These are phyloP conservation scores for Amphiura filiformis DNA, from an alignment of 35 echinoderm and acorn worm species.

Conservation along the genomic window DNA sequence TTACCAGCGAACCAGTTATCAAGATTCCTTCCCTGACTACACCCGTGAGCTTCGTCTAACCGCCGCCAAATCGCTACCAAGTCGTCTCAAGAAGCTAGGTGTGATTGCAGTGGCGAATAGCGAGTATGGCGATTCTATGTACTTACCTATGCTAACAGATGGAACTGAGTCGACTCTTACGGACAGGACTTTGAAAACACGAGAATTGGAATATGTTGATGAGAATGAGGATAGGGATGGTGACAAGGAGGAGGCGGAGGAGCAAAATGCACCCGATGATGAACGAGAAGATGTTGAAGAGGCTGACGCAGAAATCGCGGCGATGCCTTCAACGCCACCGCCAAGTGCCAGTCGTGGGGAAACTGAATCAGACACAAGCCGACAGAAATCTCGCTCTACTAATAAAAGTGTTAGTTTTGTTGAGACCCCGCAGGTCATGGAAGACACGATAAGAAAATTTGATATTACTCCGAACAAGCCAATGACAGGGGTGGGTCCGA, in stretches of 20 bases:
- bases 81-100: neutral
- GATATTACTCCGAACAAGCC: neutral
- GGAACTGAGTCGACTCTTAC: neutral
- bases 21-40: conserved; percentile 39
- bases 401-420: conserved; percentile 15
- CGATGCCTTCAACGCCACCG: neutral
- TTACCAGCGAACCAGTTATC: conserved; percentile 50
- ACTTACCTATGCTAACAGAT: neutral
- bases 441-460: neutral
- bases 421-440: conserved; percentile 29
- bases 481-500: conserved; percentile 68
- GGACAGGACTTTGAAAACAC: neutral
- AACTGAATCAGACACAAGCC: neutral
- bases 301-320: neutral
- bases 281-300: conserved; percentile 22
- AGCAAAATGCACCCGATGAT: conserved; percentile 1
- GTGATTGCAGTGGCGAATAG: neutral
- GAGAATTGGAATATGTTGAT: conserved; percentile 3
- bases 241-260: neutral
- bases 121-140: neutral
- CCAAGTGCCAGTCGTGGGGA: neutral
- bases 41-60: neutral
- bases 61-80: neutral
- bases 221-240: conserved; percentile 7
- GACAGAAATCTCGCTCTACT: neutral